Base-by-base conservation (phyloP, 1,140 invertebrate genomes). In the Ceratitis capitata region DNA sequence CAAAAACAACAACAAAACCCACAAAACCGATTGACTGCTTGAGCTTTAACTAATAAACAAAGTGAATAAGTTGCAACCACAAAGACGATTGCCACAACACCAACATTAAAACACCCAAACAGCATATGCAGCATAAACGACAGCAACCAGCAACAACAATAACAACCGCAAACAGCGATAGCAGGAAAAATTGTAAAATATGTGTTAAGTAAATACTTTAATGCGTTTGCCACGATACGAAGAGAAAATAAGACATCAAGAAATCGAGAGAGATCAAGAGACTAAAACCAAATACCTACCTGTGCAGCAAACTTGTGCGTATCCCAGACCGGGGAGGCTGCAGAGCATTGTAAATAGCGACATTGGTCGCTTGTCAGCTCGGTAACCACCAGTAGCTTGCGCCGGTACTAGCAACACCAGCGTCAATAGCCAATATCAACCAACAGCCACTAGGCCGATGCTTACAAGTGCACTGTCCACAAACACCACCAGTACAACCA, bases 1-100 rank as follows among this genome's bases (percentile, higher is more conserved):
- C n/a, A n/a, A n/a, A n/a, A n/a, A n/a, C n/a, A n/a, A n/a, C n/a
- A n/a, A n/a, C n/a, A n/a, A n/a, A n/a, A n/a, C n/a, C n/a, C n/a
- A n/a, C n/a, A n/a, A n/a, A 69, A 69, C 64, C 26, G 64, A 69
- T 69, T 69, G 35, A 69, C 29, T 69, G 64, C 64, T 42, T 69
- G 64, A 69, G 64, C 64, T 69, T 69, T 69, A 69, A 69, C 64
- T 69, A 69, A 69, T 69, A 51, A 82, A 51, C 78, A 82, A 82
- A 82, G 49, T 51, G 47, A 49, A 49, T 49, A 82, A 49, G 23
- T 29, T 47, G 49, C 78, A 47, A 82, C 78, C 42, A 82, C 78
- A 82, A 82, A n/a, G 45, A 61, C 9, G 29, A 47, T 82, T 42
- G 35, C 74, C 23, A 82, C 74, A 39, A 82, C 58, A 61, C 19